Conservation (phyloP, 1,140 invertebrate species). For the Danaus melanippus region DNA sequence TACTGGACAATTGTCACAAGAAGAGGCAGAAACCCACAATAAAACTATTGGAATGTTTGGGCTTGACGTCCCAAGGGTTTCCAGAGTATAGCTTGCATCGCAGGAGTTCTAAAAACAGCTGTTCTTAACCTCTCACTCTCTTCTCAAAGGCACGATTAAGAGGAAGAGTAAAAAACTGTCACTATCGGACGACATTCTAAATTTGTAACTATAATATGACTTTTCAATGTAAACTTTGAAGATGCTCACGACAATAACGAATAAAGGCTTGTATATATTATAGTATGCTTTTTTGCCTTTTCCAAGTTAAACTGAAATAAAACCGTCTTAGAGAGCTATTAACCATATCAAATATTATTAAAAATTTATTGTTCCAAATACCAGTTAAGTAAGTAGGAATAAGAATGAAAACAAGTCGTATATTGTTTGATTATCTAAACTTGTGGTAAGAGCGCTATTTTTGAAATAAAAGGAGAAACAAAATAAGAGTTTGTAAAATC, state of each 20-base stretch:
- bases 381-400: neutral
- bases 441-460: too few relatives aligned
- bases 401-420: too few relatives aligned
- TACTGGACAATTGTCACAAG: conserved; percentile 25
- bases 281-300: too few relatives aligned
- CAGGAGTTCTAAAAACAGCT: conserved; percentile 21
- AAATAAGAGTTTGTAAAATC: too few relatives aligned
- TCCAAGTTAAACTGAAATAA: too few relatives aligned
- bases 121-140: conserved; percentile 25
- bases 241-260: neutral
- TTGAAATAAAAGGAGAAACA: too few relatives aligned
- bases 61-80: conserved; percentile 21
- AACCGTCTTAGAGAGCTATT: too few relatives aligned
- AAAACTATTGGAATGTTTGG: conserved; percentile 27
- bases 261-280: too few relatives aligned
- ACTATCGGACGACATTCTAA: neutral
- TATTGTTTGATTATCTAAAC: too few relatives aligned
- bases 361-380: conserved; percentile 1
- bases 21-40: conserved; percentile 26
- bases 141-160: conserved; percentile 9
- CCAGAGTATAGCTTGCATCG: conserved; percentile 9
- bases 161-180: neutral
- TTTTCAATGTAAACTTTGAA: conserved; percentile 1
- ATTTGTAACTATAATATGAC: conserved; percentile 3
- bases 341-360: neutral